phyloP scores from a whole-genome alignment of 2,797 vertebrate species.

The Myripristis jacobus region DNA sequence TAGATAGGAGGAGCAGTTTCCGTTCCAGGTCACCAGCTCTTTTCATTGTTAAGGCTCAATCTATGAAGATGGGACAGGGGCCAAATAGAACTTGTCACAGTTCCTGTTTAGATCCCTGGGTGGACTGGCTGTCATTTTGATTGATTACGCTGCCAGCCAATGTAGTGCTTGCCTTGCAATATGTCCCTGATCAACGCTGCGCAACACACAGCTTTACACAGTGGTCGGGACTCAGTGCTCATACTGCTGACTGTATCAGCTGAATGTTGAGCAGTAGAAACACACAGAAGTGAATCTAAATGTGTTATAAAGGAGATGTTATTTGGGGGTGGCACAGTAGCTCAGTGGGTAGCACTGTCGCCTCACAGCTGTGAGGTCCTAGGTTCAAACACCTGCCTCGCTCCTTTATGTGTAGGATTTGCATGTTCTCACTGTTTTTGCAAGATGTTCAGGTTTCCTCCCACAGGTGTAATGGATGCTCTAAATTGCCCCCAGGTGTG shows the following conservation, averaged over 20 bases:
- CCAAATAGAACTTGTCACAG: conserved; percentile 67
- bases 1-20: not conserved
- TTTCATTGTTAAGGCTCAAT: conserved; percentile 62
- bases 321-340: too few species aligned
- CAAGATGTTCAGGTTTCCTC: too few species aligned
- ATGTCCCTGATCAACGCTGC: conserved; percentile 49
- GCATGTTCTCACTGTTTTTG: too few species aligned
- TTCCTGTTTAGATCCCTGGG: conserved; percentile 54
- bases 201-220: conserved; percentile 34
- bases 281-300: conserved; percentile 16
- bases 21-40: conserved; percentile 62
- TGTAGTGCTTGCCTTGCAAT: conserved; percentile 74
- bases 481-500: too few species aligned
- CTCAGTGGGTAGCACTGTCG: too few species aligned
- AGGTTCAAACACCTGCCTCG: too few species aligned
- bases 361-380: too few species aligned
- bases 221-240: conserved; percentile 11
- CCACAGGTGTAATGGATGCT: too few species aligned
- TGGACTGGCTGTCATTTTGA: conserved; percentile 74
- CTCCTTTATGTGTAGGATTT: too few species aligned
- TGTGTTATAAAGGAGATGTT: conserved; percentile 7
- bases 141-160: conserved; percentile 73
- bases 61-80: conserved; percentile 45
- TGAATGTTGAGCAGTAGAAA: not conserved
- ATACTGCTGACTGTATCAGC: conserved; percentile 27